Conservation (phyloP, 2,113 vertebrate species). For the chimpanzee (Pan troglodytes) region NHGRI_mPanTro3-v2.1_pri NC_072402.2:133928001-133928500, state of each 20-base stretch:
- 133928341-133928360: background rate
- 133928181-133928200: background rate
- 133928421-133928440: background rate
- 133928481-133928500: background rate
- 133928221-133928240: background rate
- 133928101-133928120: background rate
- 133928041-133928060: background rate
- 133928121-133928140: background rate
- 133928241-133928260: background rate
- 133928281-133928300: background rate
- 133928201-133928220: background rate
- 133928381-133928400: background rate
- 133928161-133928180: background rate
- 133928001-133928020: background rate
- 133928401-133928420: background rate
- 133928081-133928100: background rate
- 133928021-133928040: background rate
- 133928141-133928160: background rate
- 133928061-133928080: background rate
- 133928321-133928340: background rate
- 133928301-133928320: background rate
- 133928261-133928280: background rate
- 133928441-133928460: background rate
- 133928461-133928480: background rate
- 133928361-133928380: background rate